Base-by-base conservation (phyloP, 2,888 invertebrate genomes). In the Copidosoma aretas region DNA sequence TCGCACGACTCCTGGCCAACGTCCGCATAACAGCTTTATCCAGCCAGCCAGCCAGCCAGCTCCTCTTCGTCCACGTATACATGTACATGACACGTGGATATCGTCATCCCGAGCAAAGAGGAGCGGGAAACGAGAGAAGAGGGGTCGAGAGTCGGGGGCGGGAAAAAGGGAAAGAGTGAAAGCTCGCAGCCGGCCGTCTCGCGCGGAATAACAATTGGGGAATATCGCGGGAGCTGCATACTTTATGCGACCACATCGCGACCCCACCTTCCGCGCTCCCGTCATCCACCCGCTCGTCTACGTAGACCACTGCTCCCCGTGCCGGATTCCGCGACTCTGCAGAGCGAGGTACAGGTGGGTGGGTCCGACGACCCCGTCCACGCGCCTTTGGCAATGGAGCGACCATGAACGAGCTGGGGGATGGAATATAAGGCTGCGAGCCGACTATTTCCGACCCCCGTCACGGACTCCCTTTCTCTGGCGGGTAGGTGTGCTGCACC, bases 131-230 rank as follows among this genome's bases (percentile, higher is more conserved):
- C 14, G 41, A 39, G 17, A 51, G 1, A 46, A 19, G 14, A 8
- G 21, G n/a, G 25, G 43, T 3, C 43, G 43, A 12, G 14, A 41
- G 41, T 41, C 8, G 41, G 41, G 41, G 14, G 41, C 8, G 43
- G 43, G 25, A 21, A 32, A 60, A 41, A 21, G 52, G 54, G 66
- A 63, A 43, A 39, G 46, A 52, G 62, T 15, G 65, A 54, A 58
- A 32, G 46, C 17, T 39, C 32, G 58, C n/a, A 1, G 39, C 17
- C 41, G 70, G 75, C 32, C 32, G 32, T 32, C 32, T 75, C 73
- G 75, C 77, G 74, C 72, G 77, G 80, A 80, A 81, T 81, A 81
- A 80, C 80, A 81, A 81, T 80, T 77, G 77, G 76, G 71, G 67
- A 21, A 75, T 77, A 77, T 77, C 77, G 76, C 75, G 74, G 74